Percentiles rank a stretch among this genome's conserved stretches.
phyloP scores from a whole-genome alignment of 2,888 invertebrate genomes.

The Fragum sueziense region DNA sequence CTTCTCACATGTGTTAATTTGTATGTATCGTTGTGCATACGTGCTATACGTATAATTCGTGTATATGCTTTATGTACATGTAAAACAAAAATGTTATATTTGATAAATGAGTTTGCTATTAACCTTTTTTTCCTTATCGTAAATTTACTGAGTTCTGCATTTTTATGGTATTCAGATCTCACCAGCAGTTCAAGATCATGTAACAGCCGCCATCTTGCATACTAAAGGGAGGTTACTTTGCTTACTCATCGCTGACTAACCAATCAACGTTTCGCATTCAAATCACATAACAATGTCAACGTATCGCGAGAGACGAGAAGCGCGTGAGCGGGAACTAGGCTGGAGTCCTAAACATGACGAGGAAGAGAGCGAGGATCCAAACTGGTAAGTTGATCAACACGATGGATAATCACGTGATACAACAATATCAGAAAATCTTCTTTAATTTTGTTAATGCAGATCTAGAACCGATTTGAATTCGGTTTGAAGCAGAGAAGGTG shows the following conservation, averaged over 20 bases:
- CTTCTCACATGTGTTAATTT: too few relatives aligned
- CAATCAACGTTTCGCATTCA: constrained; percentile 46
- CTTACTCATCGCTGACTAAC: constrained; percentile 41
- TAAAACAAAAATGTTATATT: too few relatives aligned
- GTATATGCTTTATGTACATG: too few relatives aligned
- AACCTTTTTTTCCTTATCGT: background rate
- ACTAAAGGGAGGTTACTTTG: constrained; percentile 43
- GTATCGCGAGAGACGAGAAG: constrained; percentile 47
- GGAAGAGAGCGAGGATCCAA: constrained; percentile 7
- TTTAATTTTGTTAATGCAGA: too few relatives aligned
- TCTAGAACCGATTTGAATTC: too few relatives aligned
- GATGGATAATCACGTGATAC: too few relatives aligned
- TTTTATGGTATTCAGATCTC: constrained; percentile 24
- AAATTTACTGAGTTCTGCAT: constrained; percentile 3
- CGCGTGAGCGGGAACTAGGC: constrained; percentile 40
- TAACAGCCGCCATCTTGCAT: constrained; percentile 18
- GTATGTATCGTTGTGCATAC: too few relatives aligned
- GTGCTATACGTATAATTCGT: too few relatives aligned
- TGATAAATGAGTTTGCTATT: too few relatives aligned
- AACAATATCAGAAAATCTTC: too few relatives aligned
- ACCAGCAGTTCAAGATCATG: constrained; percentile 16
- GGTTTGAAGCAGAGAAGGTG: too few relatives aligned
- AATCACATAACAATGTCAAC: constrained; percentile 50
- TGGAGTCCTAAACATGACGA: constrained; percentile 33
- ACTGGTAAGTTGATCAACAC: background rate